phyloP scores from a whole-genome alignment of 2,113 vertebrate species.

The Festucalex cinctus region DNA sequence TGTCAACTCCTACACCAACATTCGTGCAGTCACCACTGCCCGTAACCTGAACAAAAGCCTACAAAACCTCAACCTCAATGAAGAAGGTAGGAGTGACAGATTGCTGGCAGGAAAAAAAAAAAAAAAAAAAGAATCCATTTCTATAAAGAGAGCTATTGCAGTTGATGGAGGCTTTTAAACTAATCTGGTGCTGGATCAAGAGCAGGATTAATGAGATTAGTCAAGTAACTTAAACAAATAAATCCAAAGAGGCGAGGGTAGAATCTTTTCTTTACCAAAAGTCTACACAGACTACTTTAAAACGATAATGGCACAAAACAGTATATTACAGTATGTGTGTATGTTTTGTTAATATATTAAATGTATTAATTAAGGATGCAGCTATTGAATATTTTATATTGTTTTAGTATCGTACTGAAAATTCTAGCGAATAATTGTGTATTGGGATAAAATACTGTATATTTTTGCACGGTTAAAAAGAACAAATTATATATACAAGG shows the following conservation, averaged over 20 bases:
- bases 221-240: background rate
- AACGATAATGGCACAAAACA: no score
- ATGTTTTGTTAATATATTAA: no score
- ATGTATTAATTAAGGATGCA: no score
- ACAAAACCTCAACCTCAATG: slow-evolving; percentile 95
- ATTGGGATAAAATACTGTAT: no score
- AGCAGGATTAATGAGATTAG: background rate
- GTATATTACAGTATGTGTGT: no score
- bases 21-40: slow-evolving; percentile 85
- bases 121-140: background rate
- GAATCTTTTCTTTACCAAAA: background rate
- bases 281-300: no score
- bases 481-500: no score
- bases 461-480: no score
- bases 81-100: slow-evolving; percentile 79
- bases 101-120: background rate
- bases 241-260: background rate
- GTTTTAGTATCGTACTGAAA: no score
- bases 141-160: slow-evolving; percentile 6
- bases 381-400: no score
- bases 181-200: background rate
- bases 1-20: slow-evolving; percentile 98
- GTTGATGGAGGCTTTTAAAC: slow-evolving; percentile 1
- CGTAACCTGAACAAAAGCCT: slow-evolving; percentile 95
- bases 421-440: no score